Evolutionary conservation across 2,888 invertebrate genomes (phyloP).

Genomic region (Macrophya annulata): DNA sequence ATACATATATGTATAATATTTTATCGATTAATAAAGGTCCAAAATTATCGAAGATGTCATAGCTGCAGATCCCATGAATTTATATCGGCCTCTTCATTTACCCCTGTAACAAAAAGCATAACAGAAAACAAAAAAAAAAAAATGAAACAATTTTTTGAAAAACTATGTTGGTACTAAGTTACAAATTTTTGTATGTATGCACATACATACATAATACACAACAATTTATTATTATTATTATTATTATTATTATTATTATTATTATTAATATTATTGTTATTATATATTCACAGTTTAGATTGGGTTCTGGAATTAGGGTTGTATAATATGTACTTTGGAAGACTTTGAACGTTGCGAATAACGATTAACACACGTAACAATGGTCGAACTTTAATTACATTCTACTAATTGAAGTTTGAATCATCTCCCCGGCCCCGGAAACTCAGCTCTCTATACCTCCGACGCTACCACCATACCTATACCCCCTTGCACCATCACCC

Average conservation of each 20-base stretch:
- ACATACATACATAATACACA: neutral
- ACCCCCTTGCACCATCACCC: neutral
- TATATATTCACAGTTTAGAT: constrained; percentile 4
- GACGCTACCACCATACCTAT: neutral
- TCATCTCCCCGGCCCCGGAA: constrained; percentile 11
- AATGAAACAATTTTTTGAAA: neutral
- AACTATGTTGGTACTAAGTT: too few relatives aligned
- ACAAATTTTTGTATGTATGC: too few relatives aligned
- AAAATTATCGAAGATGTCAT: neutral
- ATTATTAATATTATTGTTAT: neutral
- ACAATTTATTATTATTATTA: neutral
- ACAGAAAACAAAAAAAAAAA: too few relatives aligned
- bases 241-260: neutral
- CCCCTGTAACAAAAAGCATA: constrained; percentile 38
- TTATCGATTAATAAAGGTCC: neutral
- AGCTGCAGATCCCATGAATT: neutral
- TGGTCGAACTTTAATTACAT: constrained; percentile 51
- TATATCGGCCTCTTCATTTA: constrained; percentile 1
- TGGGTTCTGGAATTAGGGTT: constrained; percentile 4
- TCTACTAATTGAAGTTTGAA: constrained; percentile 53
- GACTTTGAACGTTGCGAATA: constrained; percentile 5
- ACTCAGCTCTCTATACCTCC: neutral
- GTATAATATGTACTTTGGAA: neutral
- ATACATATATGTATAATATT: neutral
- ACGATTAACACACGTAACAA: constrained; percentile 46